Conservation (phyloP, 2,113 vertebrate species). For the Nematolebias whitei region DNA sequence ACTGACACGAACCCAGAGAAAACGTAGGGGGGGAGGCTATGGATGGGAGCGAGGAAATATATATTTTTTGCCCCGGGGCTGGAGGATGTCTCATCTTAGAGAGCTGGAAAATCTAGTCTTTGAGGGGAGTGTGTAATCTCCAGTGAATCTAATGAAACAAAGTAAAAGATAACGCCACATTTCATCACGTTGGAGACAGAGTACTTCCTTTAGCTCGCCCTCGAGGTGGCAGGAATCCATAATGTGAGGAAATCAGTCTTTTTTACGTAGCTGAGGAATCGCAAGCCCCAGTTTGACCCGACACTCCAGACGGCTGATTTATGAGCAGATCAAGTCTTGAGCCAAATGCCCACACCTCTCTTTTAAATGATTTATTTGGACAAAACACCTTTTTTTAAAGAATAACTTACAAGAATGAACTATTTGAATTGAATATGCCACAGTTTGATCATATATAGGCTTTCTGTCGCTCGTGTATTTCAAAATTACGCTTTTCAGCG, state of each 20-base stretch:
- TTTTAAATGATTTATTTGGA: slow-evolving; percentile 47
- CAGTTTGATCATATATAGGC: neutral
- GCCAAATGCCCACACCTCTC: slow-evolving; percentile 45
- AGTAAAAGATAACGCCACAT: slow-evolving; percentile 82
- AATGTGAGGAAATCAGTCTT: slow-evolving; percentile 76
- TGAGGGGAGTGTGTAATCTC: slow-evolving; percentile 79
- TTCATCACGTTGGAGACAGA: slow-evolving; percentile 72
- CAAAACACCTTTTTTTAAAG: slow-evolving; percentile 26
- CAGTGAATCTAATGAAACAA: slow-evolving; percentile 80
- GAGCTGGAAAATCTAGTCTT: slow-evolving; percentile 66
- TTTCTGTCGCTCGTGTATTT: slow-evolving; percentile 40
- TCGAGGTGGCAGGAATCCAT: slow-evolving; percentile 77
- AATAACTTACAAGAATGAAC: slow-evolving; percentile 2
- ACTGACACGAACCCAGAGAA: slow-evolving; percentile 68
- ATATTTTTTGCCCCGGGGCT: slow-evolving; percentile 71
- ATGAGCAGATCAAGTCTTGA: slow-evolving; percentile 54
- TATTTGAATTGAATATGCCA: neutral
- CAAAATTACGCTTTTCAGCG: slow-evolving; percentile 39
- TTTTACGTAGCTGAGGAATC: slow-evolving; percentile 71
- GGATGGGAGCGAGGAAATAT: slow-evolving; percentile 60
- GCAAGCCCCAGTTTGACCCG: slow-evolving; percentile 67
- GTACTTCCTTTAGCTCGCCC: slow-evolving; percentile 71
- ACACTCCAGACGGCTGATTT: slow-evolving; percentile 69
- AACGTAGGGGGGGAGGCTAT: slow-evolving; percentile 9
- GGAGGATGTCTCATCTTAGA: slow-evolving; percentile 75